Percentiles rank a stretch among this genome's conserved stretches.
phyloP scores from a whole-genome alignment of 92 coral and sea anemone genomes.

The Siderastrea radians region DNA sequence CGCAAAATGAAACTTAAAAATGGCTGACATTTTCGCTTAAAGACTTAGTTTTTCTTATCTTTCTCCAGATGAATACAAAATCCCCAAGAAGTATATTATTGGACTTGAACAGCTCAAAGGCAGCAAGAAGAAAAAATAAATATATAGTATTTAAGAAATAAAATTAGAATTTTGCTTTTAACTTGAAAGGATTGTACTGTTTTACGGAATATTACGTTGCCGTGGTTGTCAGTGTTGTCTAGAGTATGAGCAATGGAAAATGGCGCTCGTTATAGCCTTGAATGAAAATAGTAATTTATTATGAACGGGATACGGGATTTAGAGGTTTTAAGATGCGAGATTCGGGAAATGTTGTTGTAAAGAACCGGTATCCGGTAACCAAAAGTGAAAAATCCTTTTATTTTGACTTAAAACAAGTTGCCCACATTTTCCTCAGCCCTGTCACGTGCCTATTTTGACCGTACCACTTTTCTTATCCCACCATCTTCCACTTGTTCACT shows the following conservation, averaged over 20 bases:
- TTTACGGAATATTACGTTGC: background rate
- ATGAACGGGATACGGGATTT: too few relatives aligned
- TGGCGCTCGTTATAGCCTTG: too few relatives aligned
- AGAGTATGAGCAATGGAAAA: background rate
- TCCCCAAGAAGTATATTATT: slow-evolving; percentile 87
- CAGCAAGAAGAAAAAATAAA: slow-evolving; percentile 88
- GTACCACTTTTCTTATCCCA: too few relatives aligned
- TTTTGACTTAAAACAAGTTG: too few relatives aligned
- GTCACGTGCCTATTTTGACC: too few relatives aligned
- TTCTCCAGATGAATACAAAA: slow-evolving; percentile 86
- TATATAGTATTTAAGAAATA: slow-evolving; percentile 15
- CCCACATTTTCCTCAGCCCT: too few relatives aligned
- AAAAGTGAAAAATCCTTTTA: too few relatives aligned
- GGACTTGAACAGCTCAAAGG: slow-evolving; percentile 90
- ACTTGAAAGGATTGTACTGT: background rate
- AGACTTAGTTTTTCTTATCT: background rate
- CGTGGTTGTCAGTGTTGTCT: background rate
- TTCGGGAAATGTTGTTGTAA: too few relatives aligned
- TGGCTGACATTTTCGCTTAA: background rate
- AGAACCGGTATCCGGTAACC: too few relatives aligned
- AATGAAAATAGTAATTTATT: too few relatives aligned
- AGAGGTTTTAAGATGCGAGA: too few relatives aligned
- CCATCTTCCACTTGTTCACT: too few relatives aligned
- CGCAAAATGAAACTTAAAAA: background rate
- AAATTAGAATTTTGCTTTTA: slow-evolving; percentile 7